phyloP scores from a whole-genome alignment of 2,888 invertebrate genomes.

The Phymatocera aterrima region DNA sequence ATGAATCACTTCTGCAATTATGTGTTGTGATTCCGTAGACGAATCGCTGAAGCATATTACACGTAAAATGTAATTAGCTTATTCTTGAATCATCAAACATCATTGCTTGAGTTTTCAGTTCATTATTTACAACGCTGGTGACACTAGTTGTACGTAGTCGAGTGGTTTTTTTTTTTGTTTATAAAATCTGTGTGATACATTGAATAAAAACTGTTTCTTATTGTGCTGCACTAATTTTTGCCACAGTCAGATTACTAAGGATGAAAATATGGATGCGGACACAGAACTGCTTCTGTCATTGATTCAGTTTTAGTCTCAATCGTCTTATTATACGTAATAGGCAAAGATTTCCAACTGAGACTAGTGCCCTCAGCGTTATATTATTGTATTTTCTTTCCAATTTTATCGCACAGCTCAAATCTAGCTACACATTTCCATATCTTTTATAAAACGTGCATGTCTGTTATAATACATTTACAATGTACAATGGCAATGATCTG shows the following conservation, averaged over 20 bases:
- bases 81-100: background rate
- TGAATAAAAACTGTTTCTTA: background rate
- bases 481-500: conserved; percentile 11
- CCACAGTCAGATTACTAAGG: background rate
- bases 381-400: background rate
- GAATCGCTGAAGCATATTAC: background rate
- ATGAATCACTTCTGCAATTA: background rate
- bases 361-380: conserved; percentile 21
- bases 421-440: conserved; percentile 22
- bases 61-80: background rate
- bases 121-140: background rate
- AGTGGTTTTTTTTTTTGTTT: background rate
- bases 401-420: conserved; percentile 25
- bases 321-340: background rate
- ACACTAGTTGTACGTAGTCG: conserved; percentile 34
- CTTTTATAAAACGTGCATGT: conserved; percentile 30
- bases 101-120: conserved; percentile 9
- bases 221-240: background rate
- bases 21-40: background rate
- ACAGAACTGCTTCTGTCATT: background rate
- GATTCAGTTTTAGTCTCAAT: background rate
- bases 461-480: conserved; percentile 5
- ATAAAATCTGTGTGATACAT: background rate
- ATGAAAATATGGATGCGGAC: background rate
- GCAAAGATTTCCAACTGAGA: background rate